These are phyloP conservation scores for Eciton burchellii DNA, from an alignment of 1,140 invertebrate species.

Conservation along the genomic window DNA sequence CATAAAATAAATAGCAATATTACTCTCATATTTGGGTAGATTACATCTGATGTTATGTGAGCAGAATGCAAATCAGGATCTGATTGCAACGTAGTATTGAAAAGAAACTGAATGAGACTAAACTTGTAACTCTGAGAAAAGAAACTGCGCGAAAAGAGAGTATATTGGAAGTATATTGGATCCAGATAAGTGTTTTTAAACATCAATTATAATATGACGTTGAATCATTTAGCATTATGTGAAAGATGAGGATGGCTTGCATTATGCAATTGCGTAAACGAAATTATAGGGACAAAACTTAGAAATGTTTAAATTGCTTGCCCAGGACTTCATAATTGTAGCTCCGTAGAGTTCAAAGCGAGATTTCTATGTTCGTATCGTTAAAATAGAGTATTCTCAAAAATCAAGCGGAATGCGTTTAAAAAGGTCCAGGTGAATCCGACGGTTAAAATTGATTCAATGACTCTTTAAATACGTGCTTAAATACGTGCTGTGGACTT, in stretches of 20 bases:
- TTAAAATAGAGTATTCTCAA: conserved; percentile 10
- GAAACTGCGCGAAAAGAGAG: conserved; percentile 87
- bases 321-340: neutral
- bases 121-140: conserved; percentile 89
- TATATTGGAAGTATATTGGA: conserved; percentile 89
- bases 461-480: neutral
- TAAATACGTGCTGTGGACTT: conserved; percentile 19
- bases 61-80: conserved; percentile 92
- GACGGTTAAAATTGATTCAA: neutral
- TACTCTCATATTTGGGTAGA: conserved; percentile 81
- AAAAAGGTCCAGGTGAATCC: neutral
- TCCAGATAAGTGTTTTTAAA: conserved; percentile 87
- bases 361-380: neutral
- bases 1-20: conserved; percentile 37
- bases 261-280: too few species aligned
- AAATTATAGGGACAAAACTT: too few species aligned
- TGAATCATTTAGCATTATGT: conserved; percentile 25
- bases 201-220: neutral
- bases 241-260: neutral
- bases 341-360: neutral
- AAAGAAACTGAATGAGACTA: conserved; percentile 93
- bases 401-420: neutral
- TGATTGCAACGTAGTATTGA: conserved; percentile 92
- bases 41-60: conserved; percentile 93
- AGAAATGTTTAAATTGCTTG: too few species aligned